These are phyloP conservation scores for Notothenia coriiceps DNA, from an alignment of 2,113 vertebrate species.

Conservation along the genomic window DNA sequence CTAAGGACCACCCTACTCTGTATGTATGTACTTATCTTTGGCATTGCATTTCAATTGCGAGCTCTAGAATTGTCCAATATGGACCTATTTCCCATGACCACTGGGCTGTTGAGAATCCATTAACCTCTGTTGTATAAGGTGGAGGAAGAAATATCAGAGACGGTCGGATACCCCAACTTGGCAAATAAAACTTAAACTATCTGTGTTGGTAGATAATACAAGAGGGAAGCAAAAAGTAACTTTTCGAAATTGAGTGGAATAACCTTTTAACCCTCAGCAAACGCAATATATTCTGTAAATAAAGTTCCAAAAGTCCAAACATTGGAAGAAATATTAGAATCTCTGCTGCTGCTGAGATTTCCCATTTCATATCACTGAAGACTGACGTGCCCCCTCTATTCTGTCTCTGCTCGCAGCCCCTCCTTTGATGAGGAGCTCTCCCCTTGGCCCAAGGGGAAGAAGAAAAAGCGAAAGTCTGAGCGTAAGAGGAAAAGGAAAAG, in stretches of 20 bases:
- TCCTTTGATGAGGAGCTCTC: slow-evolving; percentile 80
- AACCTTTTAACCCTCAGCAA: neutral
- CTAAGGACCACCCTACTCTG: no score
- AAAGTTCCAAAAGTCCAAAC: neutral
- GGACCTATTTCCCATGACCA: neutral
- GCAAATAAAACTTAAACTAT: neutral
- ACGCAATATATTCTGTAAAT: neutral
- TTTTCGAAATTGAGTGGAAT: neutral
- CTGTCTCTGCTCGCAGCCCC: slow-evolving; percentile 70
- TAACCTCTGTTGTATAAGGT: neutral
- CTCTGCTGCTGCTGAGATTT: neutral
- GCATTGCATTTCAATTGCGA: neutral
- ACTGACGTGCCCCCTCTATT: slow-evolving; percentile 14
- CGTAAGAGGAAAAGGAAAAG: slow-evolving; percentile 92
- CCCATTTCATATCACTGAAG: slow-evolving; percentile 2
- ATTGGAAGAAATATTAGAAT: neutral
- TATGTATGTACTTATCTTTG: neutral
- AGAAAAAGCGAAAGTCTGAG: slow-evolving; percentile 93
- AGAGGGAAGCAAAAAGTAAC: neutral
- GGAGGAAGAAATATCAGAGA: neutral
- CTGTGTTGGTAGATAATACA: neutral
- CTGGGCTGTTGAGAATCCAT: neutral
- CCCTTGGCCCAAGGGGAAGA: slow-evolving; percentile 86
- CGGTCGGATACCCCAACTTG: neutral
- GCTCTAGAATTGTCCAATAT: neutral